These are phyloP conservation scores for Sebastes kiyomatsui DNA, from an alignment of 2,797 vertebrate genomes.

Conservation along the genomic window DNA sequence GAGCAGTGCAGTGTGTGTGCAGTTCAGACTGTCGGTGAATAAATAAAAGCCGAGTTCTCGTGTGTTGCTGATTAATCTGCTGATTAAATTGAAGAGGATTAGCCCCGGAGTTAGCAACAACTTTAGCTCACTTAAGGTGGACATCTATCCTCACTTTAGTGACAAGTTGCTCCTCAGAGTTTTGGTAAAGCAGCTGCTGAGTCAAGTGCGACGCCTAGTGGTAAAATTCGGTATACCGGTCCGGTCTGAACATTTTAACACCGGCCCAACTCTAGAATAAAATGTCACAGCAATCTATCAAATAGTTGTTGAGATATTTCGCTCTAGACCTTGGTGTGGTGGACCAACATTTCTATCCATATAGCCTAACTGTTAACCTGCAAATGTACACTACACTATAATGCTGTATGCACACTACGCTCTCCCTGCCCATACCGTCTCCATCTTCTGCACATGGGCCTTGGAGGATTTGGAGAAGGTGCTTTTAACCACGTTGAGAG, in stretches of 20 bases:
- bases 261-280: neutral
- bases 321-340: neutral
- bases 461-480: constrained; percentile 93
- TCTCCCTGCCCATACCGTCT: constrained; percentile 82
- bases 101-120: fast-evolving
- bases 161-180: no score
- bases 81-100: no score
- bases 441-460: constrained; percentile 92
- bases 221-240: fast-evolving
- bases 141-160: no score
- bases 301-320: neutral
- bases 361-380: neutral
- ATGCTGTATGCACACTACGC: neutral
- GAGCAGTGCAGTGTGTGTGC: no score
- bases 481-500: constrained; percentile 94
- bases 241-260: no score
- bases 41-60: no score
- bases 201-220: no score
- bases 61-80: no score
- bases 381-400: neutral
- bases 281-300: neutral
- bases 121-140: no score
- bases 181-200: no score
- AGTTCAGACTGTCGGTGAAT: no score
- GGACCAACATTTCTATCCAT: neutral